Evolutionary conservation across 2,113 vertebrate species (phyloP).

Genomic region (Cyanoderma ruficeps): DNA sequence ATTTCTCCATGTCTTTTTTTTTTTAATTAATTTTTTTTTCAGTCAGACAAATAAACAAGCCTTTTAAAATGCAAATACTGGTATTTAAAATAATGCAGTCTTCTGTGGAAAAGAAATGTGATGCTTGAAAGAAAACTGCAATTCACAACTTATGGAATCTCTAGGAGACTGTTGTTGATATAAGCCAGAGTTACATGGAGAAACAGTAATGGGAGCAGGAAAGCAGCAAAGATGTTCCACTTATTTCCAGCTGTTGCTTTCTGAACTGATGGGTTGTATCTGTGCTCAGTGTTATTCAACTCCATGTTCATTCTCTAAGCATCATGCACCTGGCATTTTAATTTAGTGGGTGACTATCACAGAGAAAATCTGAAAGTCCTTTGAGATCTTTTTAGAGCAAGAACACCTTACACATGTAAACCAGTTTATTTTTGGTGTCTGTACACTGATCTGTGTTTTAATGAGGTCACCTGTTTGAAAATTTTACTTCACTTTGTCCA

Average conservation of each 20-base stretch:
- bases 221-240: not conserved
- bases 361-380: not conserved
- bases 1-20: not conserved
- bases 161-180: not conserved
- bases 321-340: not conserved
- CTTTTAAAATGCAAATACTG: slow-evolving; percentile 66
- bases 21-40: not conserved
- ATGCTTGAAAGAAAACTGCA: slow-evolving; percentile 7
- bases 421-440: not conserved
- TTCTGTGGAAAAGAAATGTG: slow-evolving; percentile 15
- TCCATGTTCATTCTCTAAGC: not conserved
- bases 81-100: slow-evolving; percentile 60
- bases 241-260: not conserved
- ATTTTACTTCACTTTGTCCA: not conserved
- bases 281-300: not conserved
- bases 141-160: slow-evolving; percentile 8
- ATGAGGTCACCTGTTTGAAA: not conserved
- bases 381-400: not conserved
- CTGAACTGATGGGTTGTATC: not conserved
- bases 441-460: not conserved
- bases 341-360: not conserved
- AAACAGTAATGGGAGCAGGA: not conserved
- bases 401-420: not conserved
- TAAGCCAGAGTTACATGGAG: not conserved
- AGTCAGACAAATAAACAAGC: slow-evolving; percentile 12